Evolutionary conservation across 2,797 vertebrate species (phyloP), one percentile per base, ranked within the genome.

Genomic region (Xiphorhynchus erythropygius): DNA sequence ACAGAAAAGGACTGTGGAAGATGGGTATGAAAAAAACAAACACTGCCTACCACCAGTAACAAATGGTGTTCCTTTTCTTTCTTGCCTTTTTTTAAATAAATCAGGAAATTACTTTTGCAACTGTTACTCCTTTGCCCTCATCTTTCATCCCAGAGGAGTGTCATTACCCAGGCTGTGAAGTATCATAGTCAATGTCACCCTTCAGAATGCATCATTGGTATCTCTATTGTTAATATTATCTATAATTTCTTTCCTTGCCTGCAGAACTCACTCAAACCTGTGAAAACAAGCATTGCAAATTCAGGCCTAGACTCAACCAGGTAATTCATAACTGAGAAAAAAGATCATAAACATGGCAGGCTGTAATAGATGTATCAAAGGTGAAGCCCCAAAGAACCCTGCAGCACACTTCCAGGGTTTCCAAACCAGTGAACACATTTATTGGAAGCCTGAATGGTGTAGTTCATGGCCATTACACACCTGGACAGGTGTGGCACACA

Each of bases 121-220:
- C 73, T 56, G 37, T 69, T 84, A 5, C n/a, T 84, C 37, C 62
- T 75, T 32, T 18, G 30, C 50, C 27, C 62, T 82, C 92, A 81
- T 88, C 83, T 71, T 50, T 92, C 74, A 86, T 49, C 41, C 27
- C 82, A 55, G 73, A 65, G 74, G 65, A 86, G 39, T 14, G 44
- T 65, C 91, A 94, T 96, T 90, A 97, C 96, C 97, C 97, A 97
- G 77, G 94, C 95, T 83, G 97, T 46, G 18, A 80, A 90, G 88
- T 96, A 9, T 91, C 93, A 41, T 97, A 97, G 76, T 84, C 97
- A 18, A 69, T 73, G 94, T 94, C 97, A 94, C 97, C 85, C 86
- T 97, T 97, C 89, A 91, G 60, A 98, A 98, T 41, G 97, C 73
- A 50, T 8, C 87, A 6, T 42, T 53, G 1, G 94, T 18, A 9